These are phyloP conservation scores for Lynx canadensis DNA, from an alignment of 2,113 vertebrate species.

Conservation along the genomic window DNA sequence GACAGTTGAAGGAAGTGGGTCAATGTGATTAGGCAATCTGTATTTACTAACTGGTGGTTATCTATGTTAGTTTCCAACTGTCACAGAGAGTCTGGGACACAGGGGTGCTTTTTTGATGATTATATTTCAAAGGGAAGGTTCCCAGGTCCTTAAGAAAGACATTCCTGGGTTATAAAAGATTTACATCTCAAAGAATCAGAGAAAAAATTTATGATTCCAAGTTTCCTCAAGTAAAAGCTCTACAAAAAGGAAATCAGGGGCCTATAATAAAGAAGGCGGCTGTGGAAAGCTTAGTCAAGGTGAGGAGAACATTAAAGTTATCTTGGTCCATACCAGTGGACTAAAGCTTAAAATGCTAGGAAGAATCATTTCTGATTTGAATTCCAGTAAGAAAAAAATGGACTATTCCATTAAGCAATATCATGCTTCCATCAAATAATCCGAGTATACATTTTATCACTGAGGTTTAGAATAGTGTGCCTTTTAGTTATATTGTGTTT, in stretches of 20 bases:
- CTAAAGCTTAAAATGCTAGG: background rate
- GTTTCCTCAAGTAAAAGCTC: conserved; percentile 39
- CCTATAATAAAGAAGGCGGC: background rate
- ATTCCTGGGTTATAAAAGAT: background rate
- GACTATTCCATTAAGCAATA: background rate
- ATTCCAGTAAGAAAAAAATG: conserved; percentile 44
- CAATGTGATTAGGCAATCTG: background rate
- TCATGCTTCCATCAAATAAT: background rate
- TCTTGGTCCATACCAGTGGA: background rate
- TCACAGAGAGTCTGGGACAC: background rate
- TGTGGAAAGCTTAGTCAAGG: conserved; percentile 26
- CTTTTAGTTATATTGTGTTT: background rate
- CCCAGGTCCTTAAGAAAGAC: background rate
- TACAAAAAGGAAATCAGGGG: background rate
- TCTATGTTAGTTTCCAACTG: background rate
- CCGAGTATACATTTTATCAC: conserved; percentile 29
- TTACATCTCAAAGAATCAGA: conserved; percentile 27
- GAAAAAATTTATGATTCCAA: background rate
- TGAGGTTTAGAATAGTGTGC: background rate
- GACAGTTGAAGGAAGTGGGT: background rate
- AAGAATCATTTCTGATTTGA: conserved; percentile 51
- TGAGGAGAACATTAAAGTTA: background rate
- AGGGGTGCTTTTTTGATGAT: conserved; percentile 21
- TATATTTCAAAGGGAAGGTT: conserved; percentile 36
- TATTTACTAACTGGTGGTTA: conserved; percentile 13